Conservation (phyloP, 2,888 invertebrate species). For the Orthosia gothica region DNA sequence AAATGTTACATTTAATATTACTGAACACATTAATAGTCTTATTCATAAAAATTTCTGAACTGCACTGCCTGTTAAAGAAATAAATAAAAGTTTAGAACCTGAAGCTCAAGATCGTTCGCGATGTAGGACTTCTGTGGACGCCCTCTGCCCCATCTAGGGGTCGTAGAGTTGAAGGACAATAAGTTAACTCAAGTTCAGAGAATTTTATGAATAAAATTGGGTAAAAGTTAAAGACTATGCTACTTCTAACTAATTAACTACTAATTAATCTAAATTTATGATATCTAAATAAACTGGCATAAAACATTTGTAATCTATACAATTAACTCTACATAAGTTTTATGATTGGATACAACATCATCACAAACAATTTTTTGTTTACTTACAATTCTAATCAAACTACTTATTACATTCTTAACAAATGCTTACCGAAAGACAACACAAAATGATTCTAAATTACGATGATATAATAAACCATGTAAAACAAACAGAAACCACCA, state of each 20-base stretch:
- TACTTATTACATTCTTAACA: not conserved
- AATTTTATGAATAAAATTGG: not conserved
- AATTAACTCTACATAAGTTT: not conserved
- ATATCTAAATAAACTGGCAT: constrained; percentile 12
- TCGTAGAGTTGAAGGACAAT: no score
- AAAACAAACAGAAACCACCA: constrained; percentile 35
- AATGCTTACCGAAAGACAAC: constrained; percentile 6
- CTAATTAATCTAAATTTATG: not conserved
- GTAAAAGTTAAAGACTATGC: not conserved
- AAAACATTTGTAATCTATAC: constrained; percentile 13
- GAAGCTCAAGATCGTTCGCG: no score
- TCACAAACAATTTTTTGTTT: not conserved
- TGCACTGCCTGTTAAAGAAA: not conserved
- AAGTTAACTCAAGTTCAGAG: not conserved
- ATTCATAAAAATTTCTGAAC: constrained; percentile 1
- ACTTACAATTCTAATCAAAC: constrained; percentile 9
- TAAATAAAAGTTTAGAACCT: no score
- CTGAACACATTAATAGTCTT: not conserved
- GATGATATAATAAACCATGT: constrained; percentile 15
- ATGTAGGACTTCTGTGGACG: no score
- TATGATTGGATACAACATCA: not conserved
- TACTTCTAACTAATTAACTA: constrained; percentile 29
- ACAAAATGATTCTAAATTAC: constrained; percentile 17
- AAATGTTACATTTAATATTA: constrained; percentile 10
- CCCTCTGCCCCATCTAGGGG: no score